Base-by-base conservation (phyloP, 2,888 invertebrate genomes). In the Argyresthia albistria region DNA sequence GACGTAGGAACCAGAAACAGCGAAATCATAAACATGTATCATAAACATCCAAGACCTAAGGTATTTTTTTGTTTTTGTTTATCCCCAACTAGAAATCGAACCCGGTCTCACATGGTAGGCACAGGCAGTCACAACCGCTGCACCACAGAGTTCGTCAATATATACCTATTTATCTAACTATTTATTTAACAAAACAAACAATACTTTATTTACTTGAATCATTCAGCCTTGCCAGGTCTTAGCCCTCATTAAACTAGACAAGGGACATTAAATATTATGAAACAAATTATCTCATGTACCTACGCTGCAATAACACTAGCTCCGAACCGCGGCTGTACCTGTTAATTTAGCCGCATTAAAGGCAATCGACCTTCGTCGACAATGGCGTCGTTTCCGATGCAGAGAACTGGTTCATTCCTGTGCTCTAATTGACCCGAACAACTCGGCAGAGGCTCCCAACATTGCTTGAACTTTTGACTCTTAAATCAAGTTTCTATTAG, bases 351-450 rank as follows among this genome's bases (percentile, higher is more conserved):
- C 64, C 12, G 50, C 43, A 72, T 74, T 73, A 69, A 58, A 55
- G 55, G 65, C 67, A 66, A 70, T 70, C 73, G 76, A 75, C 76
- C 79, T 79, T 73, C 72, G 62, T 61, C 59, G 59, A 60, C 64
- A 66, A 71, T 72, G 71, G 73, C 75, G 73, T 64, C 59, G 57
- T 45, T 45, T 43, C 51, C 45, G 35, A 43, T 35, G 51, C 14
- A 35, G 45, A 11, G 36, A 60, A 56, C 64, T 60, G 52, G 48
- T 53, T 52, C 51, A 60, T 53, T 55, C 63, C 63, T 58, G 11
- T 50, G 16, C 47, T 50, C 25, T 50, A 43, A 50, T 50, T 42
- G 50, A 50, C 43, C 50, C 43, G 39, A 37, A 42, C 39, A n/a
- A 37, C 11, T 49, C 7, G 15, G 15, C n/a, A 3, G 11, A 36